Evolutionary conservation across 2,113 vertebrate genomes (phyloP).

Genomic region (Sula dactylatra): DNA sequence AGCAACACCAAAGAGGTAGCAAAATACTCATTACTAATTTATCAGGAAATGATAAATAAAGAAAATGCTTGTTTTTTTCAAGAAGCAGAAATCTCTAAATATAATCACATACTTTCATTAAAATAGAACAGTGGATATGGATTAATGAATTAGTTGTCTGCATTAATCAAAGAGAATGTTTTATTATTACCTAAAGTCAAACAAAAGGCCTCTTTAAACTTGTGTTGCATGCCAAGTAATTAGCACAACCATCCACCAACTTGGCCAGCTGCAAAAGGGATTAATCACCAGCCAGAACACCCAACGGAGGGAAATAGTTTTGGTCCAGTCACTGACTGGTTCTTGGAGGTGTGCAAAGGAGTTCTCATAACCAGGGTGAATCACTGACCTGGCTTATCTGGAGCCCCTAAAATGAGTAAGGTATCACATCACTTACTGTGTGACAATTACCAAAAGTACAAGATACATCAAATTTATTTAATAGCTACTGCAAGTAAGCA

Average conservation of each 20-base stretch:
- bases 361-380: neutral
- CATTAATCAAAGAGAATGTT: neutral
- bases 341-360: neutral
- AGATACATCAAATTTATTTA: neutral
- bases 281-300: neutral
- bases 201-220: neutral
- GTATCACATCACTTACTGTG: neutral
- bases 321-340: neutral
- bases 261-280: neutral
- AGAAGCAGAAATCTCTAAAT: neutral
- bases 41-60: neutral
- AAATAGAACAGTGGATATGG: neutral
- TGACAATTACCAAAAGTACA: neutral
- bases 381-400: neutral
- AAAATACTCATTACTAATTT: neutral
- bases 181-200: neutral
- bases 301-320: neutral
- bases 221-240: neutral
- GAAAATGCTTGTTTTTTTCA: neutral
- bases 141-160: neutral
- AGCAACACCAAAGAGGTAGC: neutral
- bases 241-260: neutral
- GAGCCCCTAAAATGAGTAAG: neutral
- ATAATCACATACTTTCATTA: neutral
- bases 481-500: neutral